Percentiles rank a stretch among this genome's conserved stretches.
phyloP scores from a whole-genome alignment of 2,797 vertebrate genomes.

The Poeciliopsis infans region DNA sequence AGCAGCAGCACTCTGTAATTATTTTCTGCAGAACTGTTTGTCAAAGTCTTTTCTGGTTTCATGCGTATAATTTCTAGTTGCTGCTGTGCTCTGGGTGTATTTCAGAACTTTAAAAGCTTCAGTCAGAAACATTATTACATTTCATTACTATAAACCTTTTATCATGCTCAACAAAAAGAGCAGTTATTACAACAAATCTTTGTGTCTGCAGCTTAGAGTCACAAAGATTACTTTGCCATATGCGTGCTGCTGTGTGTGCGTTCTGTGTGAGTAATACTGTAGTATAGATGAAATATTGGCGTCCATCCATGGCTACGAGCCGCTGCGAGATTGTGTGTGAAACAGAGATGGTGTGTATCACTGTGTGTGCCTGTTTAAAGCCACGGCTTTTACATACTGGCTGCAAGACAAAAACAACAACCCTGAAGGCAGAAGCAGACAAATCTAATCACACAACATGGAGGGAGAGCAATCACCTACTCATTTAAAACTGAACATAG shows the following conservation, averaged over 20 bases:
- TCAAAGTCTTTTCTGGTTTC: slow-evolving; percentile 8
- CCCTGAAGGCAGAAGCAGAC: slow-evolving; percentile 70
- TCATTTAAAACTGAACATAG: slow-evolving; percentile 43
- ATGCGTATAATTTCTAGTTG: slow-evolving; percentile 14
- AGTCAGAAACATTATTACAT: slow-evolving; percentile 34
- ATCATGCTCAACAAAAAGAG: slow-evolving; percentile 53
- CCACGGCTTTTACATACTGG: slow-evolving; percentile 65
- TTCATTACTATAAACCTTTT: slow-evolving; percentile 56
- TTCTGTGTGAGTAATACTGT: slow-evolving; percentile 70
- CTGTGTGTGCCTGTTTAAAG: slow-evolving; percentile 32
- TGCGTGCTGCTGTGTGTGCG: slow-evolving; percentile 25
- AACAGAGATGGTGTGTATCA: slow-evolving; percentile 35
- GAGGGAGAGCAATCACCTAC: slow-evolving; percentile 43
- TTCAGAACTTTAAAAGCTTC: slow-evolving; percentile 42
- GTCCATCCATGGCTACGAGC: slow-evolving; percentile 55
- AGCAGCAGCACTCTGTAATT: background rate
- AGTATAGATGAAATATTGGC: slow-evolving; percentile 75
- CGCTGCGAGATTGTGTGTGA: slow-evolving; percentile 34
- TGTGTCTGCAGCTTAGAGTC: slow-evolving; percentile 50
- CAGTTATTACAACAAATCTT: slow-evolving; percentile 49
- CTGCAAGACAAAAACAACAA: slow-evolving; percentile 71
- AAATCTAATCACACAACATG: slow-evolving; percentile 70
- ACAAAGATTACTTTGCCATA: slow-evolving; percentile 68
- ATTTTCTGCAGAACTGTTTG: slow-evolving; percentile 3
- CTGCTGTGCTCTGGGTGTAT: slow-evolving; percentile 19